Evolutionary conservation across 2,797 vertebrate species (phyloP), one percentile per base, ranked within the genome.

Genomic region (Clangula hyemalis): DNA sequence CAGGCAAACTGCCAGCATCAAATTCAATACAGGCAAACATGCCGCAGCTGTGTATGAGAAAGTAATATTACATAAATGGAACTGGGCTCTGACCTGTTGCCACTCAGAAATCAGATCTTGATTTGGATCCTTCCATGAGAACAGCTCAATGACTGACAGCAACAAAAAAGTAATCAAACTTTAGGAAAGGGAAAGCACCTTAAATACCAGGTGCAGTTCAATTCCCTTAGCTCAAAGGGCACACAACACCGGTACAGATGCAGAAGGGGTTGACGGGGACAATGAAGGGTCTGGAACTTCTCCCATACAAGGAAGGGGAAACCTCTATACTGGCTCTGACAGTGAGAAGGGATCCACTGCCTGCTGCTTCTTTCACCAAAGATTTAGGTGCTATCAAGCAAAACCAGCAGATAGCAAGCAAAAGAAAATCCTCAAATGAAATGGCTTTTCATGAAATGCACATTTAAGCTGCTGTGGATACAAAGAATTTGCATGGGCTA

Each of bases 11-110:
- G 51, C 51, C 25, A 28, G 51, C 51, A 53, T 45, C 54, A 22
- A 3, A 39, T 0, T 4, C 1, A 12, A 16, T 3, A 15, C 39
- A 10, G n/a, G 27, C 15, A 19, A 17, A 5, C 0, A 12, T 3
- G 74, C 24, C 24, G 28, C 6, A 34, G 39, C 47, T n/a, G 36
- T 2, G 5, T 21, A 10, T 1, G 12, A 62, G 54, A 28, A 53
- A 53, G 51, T 28, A 28, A 28, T 53, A 28, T 53, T 53, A 53
- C 51, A 28, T 53, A 53, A 28, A 27, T 17, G 51, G 25, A 53
- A 53, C 51, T 28, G 51, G n/a, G 66, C 51, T 43, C 60, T 15
- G 36, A 60, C 32, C 53, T 22, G 4, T 2, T 32, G 14, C 61
- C 61, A 36, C 69, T 60, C 43, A 5, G 41, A 32, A 73, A 22